Percentiles rank a stretch among this genome's conserved stretches.
Conservation (phyloP, 2,888 invertebrate genomes). For the Acleris laterana region DNA sequence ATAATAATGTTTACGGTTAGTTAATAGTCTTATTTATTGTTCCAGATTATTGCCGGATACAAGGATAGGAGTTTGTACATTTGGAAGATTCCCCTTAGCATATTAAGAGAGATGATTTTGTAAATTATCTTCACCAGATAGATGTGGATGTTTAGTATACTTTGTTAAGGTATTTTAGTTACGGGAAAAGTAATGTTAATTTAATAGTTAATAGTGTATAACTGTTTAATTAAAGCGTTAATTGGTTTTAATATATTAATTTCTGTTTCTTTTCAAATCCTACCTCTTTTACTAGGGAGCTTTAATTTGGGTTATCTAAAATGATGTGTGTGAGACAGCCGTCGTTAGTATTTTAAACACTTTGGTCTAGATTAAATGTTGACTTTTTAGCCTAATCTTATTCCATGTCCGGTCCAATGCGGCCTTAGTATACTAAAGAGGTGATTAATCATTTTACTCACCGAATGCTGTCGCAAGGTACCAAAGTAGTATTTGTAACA, state of each 20-base stretch:
- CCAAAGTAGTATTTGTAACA: too few species aligned
- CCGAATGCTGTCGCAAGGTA: too few species aligned
- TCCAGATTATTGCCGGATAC: conserved; percentile 87
- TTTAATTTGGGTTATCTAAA: too few species aligned
- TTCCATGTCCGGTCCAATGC: too few species aligned
- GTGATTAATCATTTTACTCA: too few species aligned
- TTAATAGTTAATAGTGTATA: conserved; percentile 45
- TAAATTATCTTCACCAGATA: conserved; percentile 52
- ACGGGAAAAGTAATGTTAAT: conserved; percentile 37
- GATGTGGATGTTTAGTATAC: conserved; percentile 53
- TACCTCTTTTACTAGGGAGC: conserved; percentile 6
- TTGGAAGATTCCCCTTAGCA: conserved; percentile 85
- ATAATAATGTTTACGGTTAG: too few species aligned
- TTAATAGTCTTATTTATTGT: conserved; percentile 41
- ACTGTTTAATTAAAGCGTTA: conserved; percentile 35
- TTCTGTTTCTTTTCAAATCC: background rate
- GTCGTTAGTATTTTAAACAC: too few species aligned
- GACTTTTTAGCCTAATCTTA: too few species aligned
- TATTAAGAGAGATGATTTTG: conserved; percentile 79
- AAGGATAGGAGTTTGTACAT: conserved; percentile 87
- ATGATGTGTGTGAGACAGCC: too few species aligned
- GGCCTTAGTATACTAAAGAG: too few species aligned
- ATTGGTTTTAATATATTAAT: conserved; percentile 27
- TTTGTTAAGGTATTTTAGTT: conserved; percentile 27
- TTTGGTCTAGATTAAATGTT: too few species aligned